Evolutionary conservation across 2,797 vertebrate species (phyloP).

Genomic region (Erpetoichthys calabaricus): DNA sequence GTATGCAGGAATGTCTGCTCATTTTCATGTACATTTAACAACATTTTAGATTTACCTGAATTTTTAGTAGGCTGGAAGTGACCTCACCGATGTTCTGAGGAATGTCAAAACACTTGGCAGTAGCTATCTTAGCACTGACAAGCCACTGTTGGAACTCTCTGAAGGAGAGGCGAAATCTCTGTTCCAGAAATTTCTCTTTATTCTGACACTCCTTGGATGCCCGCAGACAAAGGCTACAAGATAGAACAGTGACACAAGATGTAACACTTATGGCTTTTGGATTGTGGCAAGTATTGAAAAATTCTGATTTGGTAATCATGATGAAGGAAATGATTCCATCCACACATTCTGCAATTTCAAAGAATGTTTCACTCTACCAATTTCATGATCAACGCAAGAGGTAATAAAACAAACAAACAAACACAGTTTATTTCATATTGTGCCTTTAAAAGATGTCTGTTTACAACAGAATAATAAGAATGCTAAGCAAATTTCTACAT

Average conservation of each 20-base stretch:
- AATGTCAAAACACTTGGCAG: constrained; percentile 82
- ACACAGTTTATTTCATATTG: no score
- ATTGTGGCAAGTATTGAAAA: neutral
- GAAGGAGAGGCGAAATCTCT: constrained; percentile 66
- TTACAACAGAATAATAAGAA: no score
- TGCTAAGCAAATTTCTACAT: no score
- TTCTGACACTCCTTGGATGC: constrained; percentile 77
- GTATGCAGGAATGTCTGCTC: no score
- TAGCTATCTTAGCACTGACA: constrained; percentile 77
- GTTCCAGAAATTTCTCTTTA: constrained; percentile 83
- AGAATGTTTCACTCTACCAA: no score
- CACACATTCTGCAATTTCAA: no score
- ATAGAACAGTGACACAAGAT: neutral
- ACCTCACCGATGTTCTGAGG: constrained; percentile 76
- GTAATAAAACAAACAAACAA: no score
- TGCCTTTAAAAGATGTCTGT: no score
- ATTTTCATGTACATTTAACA: no score
- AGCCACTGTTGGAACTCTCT: constrained; percentile 93
- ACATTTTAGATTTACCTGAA: constrained; percentile 59
- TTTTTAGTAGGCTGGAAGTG: constrained; percentile 69
- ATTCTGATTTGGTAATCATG: neutral
- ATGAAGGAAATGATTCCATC: no score
- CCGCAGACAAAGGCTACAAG: constrained; percentile 72
- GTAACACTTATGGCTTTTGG: neutral
- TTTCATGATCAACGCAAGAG: no score